Evolutionary conservation across 2,113 vertebrate species (phyloP), one percentile per base, ranked within the genome.

Genomic region (Vulpes lagopus): DNA sequence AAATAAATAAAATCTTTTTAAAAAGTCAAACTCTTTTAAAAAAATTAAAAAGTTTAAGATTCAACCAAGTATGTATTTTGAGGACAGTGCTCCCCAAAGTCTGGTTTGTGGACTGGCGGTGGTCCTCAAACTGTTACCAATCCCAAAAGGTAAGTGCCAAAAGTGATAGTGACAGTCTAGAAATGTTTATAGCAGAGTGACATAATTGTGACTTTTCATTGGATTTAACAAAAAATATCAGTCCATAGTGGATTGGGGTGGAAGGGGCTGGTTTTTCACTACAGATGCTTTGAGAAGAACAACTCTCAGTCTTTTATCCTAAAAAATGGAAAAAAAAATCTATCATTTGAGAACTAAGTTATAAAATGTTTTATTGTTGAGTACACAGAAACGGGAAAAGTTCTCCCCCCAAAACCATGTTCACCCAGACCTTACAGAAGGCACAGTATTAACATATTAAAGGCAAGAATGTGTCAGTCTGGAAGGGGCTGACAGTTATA

Each of bases 161-260:
- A 76, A 74, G 71, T 64, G 53, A 92, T 9, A 35, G 22, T 9
- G 55, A 69, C 12, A 19, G 55, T 64, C 60, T 79, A 91, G 43
- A 55, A 25, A 90, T 25, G 78, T 57, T 59, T 20, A 91, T 57
- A 86, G 38, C 57, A 87, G 51, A 90, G 60, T 91, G 57, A 55
- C 20, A 71, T 49, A 19, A 60, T 2, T 69, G 17, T 73, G 57
- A 65, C 22, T 25, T 91, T 89, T 91, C 74, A 60, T 94, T 91
- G n/a, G 71, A 62, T 85, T 90, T n/a, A 91, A 73, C 19, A 62
- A 86, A 86, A 86, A 91, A 81, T 71, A 49, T 53, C 25, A 89
- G 8, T 51, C 11, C 53, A 62, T 32, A 89, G 23, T 53, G 65
- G 19, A 25, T 43, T 53, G 22, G 23, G 57, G 11, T 9, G 30